These are phyloP conservation scores for Actinia equina DNA, from an alignment of 64 coral and sea anemone species.

Conservation along the genomic window DNA sequence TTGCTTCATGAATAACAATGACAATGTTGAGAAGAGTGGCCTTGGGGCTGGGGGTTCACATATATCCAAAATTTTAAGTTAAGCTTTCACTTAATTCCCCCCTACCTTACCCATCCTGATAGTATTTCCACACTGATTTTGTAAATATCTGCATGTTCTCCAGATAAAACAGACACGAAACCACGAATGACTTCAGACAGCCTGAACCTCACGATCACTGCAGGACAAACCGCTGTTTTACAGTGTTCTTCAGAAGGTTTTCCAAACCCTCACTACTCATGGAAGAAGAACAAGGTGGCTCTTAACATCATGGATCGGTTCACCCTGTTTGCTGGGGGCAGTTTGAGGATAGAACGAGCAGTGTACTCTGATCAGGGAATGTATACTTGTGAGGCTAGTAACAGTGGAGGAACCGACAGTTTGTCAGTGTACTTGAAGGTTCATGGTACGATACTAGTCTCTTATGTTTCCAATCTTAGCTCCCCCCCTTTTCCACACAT, in stretches of 20 bases:
- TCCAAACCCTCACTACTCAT: conserved; percentile 65
- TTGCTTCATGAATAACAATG: no score
- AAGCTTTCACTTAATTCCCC: no score
- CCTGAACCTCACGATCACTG: conserved; percentile 42
- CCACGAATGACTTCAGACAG: conserved; percentile 50
- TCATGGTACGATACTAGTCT: conserved; percentile 25
- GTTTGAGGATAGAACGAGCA: conserved; percentile 55
- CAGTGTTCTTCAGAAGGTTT: conserved; percentile 73
- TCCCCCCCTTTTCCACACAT: no score
- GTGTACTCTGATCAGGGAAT: conserved; percentile 48
- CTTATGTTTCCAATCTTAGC: no score
- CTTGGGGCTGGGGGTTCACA: no score
- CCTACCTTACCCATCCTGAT: no score
- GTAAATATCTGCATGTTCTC: not conserved
- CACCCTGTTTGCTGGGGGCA: conserved; percentile 69
- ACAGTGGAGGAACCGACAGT: conserved; percentile 26
- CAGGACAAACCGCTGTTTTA: conserved; percentile 48
- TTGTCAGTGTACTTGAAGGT: conserved; percentile 51
- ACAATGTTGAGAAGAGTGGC: no score
- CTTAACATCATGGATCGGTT: conserved; percentile 60
- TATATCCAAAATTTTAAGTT: no score
- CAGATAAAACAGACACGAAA: conserved; percentile 12
- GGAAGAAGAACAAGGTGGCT: conserved; percentile 44
- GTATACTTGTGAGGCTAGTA: conserved; percentile 62
- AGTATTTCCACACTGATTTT: no score